Evolutionary conservation across 23 tunicate genomes (phyloP).

Genomic region (Oikopleura albicans): DNA sequence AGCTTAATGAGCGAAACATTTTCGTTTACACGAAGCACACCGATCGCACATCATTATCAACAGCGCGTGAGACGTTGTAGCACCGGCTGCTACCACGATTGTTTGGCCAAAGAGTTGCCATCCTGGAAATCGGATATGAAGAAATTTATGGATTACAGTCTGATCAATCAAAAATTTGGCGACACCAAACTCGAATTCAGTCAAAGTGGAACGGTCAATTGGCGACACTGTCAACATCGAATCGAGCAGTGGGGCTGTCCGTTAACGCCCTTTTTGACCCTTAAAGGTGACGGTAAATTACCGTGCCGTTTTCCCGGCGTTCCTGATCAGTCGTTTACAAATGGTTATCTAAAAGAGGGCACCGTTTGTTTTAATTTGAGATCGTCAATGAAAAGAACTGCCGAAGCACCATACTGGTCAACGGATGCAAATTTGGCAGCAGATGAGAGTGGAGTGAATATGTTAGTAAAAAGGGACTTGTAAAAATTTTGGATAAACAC

Average conservation of each 20-base stretch:
- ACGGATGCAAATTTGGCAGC: neutral
- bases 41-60: neutral
- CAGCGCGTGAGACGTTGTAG: neutral
- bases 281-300: neutral
- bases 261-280: neutral
- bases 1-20: too few relatives aligned
- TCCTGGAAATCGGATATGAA: neutral
- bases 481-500: too few relatives aligned
- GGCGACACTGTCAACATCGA: neutral
- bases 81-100: neutral
- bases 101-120: neutral
- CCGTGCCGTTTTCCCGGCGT: neutral
- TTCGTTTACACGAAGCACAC: neutral
- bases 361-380: neutral
- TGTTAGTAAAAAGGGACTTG: neutral
- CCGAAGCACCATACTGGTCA: neutral
- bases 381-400: neutral
- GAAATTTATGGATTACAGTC: neutral
- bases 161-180: neutral
- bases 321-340: neutral
- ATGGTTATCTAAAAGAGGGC: neutral
- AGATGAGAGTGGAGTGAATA: neutral
- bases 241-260: neutral
- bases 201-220: neutral
- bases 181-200: neutral